A percentile compares a stretch with the other conserved stretches of the same genome.
These are phyloP conservation scores for Dufourea novaeangliae DNA, from an alignment of 1,140 invertebrate genomes.

Conservation along the genomic window DNA sequence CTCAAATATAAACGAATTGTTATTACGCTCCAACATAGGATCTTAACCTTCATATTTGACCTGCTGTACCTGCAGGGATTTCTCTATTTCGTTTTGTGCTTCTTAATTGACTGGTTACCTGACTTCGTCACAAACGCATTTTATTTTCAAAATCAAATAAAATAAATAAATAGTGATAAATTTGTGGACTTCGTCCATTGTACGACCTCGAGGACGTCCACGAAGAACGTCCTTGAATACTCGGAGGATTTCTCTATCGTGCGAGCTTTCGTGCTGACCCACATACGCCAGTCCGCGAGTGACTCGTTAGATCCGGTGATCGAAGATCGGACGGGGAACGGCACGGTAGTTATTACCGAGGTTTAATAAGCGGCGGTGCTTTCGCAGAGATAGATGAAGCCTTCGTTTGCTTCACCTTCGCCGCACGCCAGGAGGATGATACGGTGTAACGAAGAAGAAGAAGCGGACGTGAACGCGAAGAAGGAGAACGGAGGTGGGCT, in stretches of 20 bases:
- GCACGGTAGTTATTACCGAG: conserved; percentile 43
- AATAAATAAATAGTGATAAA: too few species aligned
- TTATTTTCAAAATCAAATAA: too few species aligned
- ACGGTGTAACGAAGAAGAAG: conserved; percentile 11
- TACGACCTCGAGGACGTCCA: not conserved
- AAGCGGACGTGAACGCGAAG: not conserved
- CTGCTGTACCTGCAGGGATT: too few species aligned
- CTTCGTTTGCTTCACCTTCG: conserved; percentile 20
- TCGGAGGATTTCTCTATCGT: not conserved
- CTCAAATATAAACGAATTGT: too few species aligned
- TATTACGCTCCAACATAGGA: too few species aligned
- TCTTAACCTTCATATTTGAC: too few species aligned
- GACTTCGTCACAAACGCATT: too few species aligned
- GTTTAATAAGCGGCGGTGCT: conserved; percentile 46
- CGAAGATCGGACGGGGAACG: conserved; percentile 38
- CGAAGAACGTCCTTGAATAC: conserved; percentile 21
- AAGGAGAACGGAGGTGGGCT: not conserved
- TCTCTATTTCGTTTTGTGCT: too few species aligned
- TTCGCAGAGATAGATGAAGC: conserved; percentile 31
- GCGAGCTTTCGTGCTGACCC: conserved; percentile 20
- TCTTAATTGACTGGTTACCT: too few species aligned
- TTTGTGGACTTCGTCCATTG: too few species aligned
- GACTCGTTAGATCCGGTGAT: conserved; percentile 47
- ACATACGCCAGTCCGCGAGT: conserved; percentile 23
- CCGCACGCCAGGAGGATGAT: conserved; percentile 10